A percentile compares a stretch with the other conserved stretches of the same genome.
phyloP scores from a whole-genome alignment of 2,113 vertebrate genomes.

The Murina feae region DNA sequence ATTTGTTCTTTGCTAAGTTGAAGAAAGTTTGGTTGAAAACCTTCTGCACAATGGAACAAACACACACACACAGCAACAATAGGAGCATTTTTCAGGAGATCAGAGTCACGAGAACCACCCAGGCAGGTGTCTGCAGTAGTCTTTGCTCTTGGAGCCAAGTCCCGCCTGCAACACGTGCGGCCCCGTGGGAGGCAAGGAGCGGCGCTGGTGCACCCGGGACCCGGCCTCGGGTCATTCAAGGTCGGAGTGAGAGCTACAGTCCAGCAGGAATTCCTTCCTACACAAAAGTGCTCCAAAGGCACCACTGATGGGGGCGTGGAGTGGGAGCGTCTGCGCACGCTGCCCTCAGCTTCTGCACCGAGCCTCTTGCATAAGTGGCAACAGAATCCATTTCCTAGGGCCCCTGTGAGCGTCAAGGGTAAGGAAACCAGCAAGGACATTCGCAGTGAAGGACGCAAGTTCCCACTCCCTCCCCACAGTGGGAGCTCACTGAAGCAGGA shows the following conservation, averaged over 20 bases:
- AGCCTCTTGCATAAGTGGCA: constrained; percentile 75
- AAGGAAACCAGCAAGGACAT: constrained; percentile 78
- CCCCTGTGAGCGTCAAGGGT: constrained; percentile 73
- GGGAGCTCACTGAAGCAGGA: constrained; percentile 84
- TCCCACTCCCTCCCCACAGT: constrained; percentile 76
- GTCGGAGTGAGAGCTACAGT: constrained; percentile 63
- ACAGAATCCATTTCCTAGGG: constrained; percentile 74
- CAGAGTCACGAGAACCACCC: constrained; percentile 69
- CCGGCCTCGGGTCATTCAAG: constrained; percentile 43
- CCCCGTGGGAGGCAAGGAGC: neutral
- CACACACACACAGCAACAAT: constrained; percentile 60
- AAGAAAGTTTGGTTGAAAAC: constrained; percentile 17
- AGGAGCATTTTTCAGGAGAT: constrained; percentile 67
- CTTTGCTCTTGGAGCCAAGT: constrained; percentile 63
- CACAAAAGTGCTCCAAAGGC: constrained; percentile 69
- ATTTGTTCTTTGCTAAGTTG: constrained; percentile 37
- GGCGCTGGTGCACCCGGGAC: neutral
- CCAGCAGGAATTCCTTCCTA: constrained; percentile 67
- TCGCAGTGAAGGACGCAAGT: constrained; percentile 74
- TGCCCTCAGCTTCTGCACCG: constrained; percentile 75
- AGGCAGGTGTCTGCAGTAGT: constrained; percentile 72
- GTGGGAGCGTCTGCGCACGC: constrained; percentile 73
- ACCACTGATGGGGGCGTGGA: constrained; percentile 55
- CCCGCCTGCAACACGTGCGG: constrained; percentile 41
- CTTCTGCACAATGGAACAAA: constrained; percentile 38